Conservation (phyloP, 2,113 vertebrate species). For the Oxyruncus cristatus region DNA sequence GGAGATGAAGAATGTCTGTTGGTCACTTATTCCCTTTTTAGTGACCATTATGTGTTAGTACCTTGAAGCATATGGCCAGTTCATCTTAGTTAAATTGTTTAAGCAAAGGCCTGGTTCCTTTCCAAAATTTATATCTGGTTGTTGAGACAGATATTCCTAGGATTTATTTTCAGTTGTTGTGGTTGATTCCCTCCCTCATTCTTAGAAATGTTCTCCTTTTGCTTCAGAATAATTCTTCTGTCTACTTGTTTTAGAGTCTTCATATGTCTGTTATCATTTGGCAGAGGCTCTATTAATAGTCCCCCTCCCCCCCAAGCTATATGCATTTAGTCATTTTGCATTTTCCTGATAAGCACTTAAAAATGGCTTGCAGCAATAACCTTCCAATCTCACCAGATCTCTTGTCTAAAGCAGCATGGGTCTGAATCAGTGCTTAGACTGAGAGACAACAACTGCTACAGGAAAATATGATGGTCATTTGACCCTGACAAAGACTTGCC, state of each 20-base stretch:
- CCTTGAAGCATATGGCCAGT: not conserved
- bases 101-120: not conserved
- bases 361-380: not conserved
- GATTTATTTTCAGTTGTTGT: not conserved
- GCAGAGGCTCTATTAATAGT: slow-evolving; percentile 24
- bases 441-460: not conserved
- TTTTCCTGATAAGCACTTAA: slow-evolving; percentile 16
- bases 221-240: not conserved
- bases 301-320: not conserved
- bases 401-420: not conserved
- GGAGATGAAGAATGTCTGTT: not conserved
- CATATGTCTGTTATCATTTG: not conserved
- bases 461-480: not conserved
- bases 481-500: not conserved
- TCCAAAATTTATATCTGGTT: not conserved
- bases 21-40: not conserved
- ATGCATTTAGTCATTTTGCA: slow-evolving; percentile 21
- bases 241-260: not conserved
- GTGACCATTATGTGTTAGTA: not conserved
- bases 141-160: not conserved
- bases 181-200: not conserved
- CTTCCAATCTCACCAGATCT: not conserved
- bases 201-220: not conserved
- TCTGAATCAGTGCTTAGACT: not conserved
- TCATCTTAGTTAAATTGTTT: not conserved